Percentiles rank a stretch among this genome's conserved stretches.
phyloP scores from a whole-genome alignment of 2,888 invertebrate species.

The Trypoxylon attenuatum region DNA sequence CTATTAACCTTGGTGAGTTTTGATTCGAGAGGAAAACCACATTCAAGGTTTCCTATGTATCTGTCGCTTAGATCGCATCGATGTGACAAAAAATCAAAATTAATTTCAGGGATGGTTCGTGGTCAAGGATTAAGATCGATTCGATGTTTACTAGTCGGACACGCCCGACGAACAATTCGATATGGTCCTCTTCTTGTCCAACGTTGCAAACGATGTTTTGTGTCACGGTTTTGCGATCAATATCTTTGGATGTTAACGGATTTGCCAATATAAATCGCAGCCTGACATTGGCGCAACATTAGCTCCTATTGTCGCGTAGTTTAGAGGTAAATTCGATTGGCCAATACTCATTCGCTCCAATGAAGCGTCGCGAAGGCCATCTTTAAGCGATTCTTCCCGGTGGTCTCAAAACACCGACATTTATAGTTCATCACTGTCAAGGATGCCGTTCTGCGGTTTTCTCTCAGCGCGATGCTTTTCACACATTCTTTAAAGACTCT shows the following conservation, averaged over 20 bases:
- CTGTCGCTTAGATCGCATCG: too few species aligned
- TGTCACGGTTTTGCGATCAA: not conserved
- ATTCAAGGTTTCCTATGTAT: too few species aligned
- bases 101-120: too few species aligned
- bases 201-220: not conserved
- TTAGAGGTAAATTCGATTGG: conserved; percentile 35
- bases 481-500: too few species aligned
- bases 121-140: not conserved
- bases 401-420: conserved; percentile 22
- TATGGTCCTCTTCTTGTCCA: not conserved
- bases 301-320: conserved; percentile 24
- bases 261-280: conserved; percentile 4
- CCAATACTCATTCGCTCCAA: conserved; percentile 39
- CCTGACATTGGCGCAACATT: conserved; percentile 37
- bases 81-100: too few species aligned
- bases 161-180: not conserved
- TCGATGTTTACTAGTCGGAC: not conserved
- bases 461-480: too few species aligned
- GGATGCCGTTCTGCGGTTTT: conserved; percentile 7
- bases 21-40: too few species aligned
- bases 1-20: too few species aligned
- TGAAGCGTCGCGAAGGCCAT: conserved; percentile 44
- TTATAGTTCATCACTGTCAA: conserved; percentile 19
- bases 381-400: conserved; percentile 24
- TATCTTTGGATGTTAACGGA: conserved; percentile 15